A percentile compares a stretch with the other conserved stretches of the same genome.
Conservation (phyloP, 1,140 invertebrate genomes). For the Drosophila truncata region DNA sequence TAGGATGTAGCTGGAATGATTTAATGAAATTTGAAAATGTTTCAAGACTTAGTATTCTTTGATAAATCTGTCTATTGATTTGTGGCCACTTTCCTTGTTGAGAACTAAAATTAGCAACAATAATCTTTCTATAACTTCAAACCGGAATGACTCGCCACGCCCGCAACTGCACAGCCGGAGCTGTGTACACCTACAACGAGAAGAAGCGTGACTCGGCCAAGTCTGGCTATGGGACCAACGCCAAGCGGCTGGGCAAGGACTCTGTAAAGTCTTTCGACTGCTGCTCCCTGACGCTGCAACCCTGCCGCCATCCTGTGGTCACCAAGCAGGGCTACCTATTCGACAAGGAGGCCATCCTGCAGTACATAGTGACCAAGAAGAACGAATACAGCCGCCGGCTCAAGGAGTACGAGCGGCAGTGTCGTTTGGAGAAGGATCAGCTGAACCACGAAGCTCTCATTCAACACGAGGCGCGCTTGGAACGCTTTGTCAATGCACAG, state of each 20-base stretch:
- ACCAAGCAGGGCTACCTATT: constrained; percentile 96
- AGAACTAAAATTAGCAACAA: neutral
- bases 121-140: neutral
- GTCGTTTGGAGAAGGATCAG: constrained; percentile 89
- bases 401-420: constrained; percentile 97
- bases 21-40: too few species aligned
- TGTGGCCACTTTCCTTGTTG: neutral
- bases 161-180: constrained; percentile 98
- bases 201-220: constrained; percentile 97
- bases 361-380: constrained; percentile 98
- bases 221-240: constrained; percentile 96
- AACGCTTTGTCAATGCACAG: constrained; percentile 90
- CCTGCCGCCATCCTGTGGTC: constrained; percentile 86
- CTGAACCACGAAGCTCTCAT: constrained; percentile 79
- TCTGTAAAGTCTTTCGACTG: constrained; percentile 99
- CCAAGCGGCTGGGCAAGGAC: constrained; percentile 93
- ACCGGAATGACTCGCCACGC: constrained; percentile 95
- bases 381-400: constrained; percentile 95
- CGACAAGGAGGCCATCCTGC: constrained; percentile 98
- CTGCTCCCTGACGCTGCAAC: constrained; percentile 98
- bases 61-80: neutral
- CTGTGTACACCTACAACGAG: constrained; percentile 99
- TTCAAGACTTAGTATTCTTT: too few species aligned
- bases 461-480: constrained; percentile 88
- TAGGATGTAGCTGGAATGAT: constrained; percentile 87